These are phyloP conservation scores for Anabacerthia variegaticeps DNA, from an alignment of 2,797 vertebrate species.

Conservation along the genomic window DNA sequence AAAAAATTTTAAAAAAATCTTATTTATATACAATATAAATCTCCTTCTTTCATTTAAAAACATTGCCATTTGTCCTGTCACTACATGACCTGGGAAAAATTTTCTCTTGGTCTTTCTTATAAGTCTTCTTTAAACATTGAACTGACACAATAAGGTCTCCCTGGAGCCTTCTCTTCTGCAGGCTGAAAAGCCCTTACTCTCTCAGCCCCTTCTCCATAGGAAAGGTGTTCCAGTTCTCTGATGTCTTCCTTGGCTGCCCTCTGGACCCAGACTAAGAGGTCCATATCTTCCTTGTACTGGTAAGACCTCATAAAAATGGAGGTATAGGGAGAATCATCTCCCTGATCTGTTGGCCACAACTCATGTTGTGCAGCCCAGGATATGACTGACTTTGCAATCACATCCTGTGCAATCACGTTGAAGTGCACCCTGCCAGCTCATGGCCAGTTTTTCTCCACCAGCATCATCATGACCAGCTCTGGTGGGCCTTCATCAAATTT, in stretches of 20 bases:
- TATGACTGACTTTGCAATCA: neutral
- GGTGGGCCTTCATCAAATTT: neutral
- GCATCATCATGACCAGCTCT: neutral
- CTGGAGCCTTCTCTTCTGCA: neutral
- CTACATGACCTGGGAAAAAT: neutral
- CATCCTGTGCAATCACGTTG: neutral
- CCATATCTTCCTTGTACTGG: neutral
- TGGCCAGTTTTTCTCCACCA: neutral
- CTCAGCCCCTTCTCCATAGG: neutral
- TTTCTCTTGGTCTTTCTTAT: neutral
- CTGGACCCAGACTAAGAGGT: neutral
- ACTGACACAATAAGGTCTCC: neutral
- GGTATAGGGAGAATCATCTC: neutral
- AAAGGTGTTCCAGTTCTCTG: neutral
- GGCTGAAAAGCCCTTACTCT: neutral
- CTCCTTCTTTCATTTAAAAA: neutral
- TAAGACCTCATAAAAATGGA: neutral
- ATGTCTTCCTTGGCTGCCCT: neutral
- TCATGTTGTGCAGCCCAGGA: neutral
- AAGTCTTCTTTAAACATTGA: neutral
- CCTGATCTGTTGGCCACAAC: neutral
- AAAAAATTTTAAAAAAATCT: neutral
- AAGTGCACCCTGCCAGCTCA: rapidly evolving
- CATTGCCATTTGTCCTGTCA: neutral
- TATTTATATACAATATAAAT: neutral